A percentile compares a stretch with the other conserved stretches of the same genome.
Conservation (phyloP, 2,113 vertebrate species). For the Salvelinus namaycush region DNA sequence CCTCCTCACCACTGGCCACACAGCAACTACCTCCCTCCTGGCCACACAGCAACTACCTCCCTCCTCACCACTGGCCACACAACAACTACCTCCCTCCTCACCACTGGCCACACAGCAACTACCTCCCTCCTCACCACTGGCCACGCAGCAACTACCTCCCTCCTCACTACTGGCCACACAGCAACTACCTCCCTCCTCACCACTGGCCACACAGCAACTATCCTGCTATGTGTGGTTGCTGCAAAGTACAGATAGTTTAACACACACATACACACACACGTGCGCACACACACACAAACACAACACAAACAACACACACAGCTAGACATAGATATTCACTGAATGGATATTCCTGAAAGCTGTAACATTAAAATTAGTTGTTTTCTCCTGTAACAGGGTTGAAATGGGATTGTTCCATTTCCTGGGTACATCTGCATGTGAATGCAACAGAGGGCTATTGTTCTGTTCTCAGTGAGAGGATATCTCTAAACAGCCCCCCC, state of each 20-base stretch:
- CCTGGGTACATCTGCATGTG: conserved; percentile 17
- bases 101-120: no score
- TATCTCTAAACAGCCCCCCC: not conserved
- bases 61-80: no score
- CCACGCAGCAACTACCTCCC: no score
- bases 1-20: no score
- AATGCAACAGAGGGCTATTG: conserved; percentile 7
- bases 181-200: no score
- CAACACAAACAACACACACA: not conserved
- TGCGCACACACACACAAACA: not conserved
- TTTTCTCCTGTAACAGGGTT: not conserved
- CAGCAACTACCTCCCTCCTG: no score
- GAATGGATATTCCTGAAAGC: not conserved
- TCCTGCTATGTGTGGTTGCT: not conserved
- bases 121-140: no score
- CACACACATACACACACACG: not conserved
- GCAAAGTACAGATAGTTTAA: conserved; percentile 16
- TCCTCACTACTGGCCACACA: no score
- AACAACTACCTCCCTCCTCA: no score
- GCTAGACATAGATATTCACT: not conserved
- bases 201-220: not conserved
- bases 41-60: no score
- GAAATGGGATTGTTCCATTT: not conserved
- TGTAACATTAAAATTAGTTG: not conserved
- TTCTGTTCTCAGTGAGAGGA: conserved; percentile 8